Percentiles rank a stretch among this genome's conserved stretches.
These are phyloP conservation scores for Chaenodraco wilsoni DNA, from an alignment of 2,797 vertebrate genomes.

Conservation along the genomic window DNA sequence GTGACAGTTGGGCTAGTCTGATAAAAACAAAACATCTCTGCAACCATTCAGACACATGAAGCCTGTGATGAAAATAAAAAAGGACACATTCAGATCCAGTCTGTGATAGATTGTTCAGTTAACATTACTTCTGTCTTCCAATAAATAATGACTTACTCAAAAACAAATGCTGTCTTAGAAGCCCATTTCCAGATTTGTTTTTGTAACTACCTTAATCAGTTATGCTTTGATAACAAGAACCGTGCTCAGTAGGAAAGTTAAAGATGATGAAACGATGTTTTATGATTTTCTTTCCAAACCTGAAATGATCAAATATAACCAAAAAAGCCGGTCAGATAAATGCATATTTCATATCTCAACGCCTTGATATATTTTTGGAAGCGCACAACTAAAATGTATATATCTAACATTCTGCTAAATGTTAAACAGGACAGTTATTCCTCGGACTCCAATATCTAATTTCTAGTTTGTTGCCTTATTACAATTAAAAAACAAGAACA, in stretches of 20 bases:
- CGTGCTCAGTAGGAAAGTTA: background rate
- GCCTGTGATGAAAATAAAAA: conserved; percentile 17
- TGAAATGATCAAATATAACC: background rate
- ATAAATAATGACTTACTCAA: background rate
- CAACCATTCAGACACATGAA: conserved; percentile 10
- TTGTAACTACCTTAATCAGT: background rate
- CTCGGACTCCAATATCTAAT: background rate
- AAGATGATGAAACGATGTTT: background rate
- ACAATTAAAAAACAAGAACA: background rate
- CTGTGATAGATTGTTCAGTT: conserved; percentile 1
- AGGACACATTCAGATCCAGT: background rate
- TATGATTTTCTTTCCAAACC: background rate
- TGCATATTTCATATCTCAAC: background rate
- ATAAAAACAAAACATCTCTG: conserved; percentile 7
- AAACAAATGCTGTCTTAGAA: background rate
- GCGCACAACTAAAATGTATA: background rate
- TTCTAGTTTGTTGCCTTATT: background rate
- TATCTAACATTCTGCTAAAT: background rate
- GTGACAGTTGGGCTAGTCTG: background rate
- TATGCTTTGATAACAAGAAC: background rate
- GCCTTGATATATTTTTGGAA: background rate
- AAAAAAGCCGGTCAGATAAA: background rate
- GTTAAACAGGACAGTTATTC: background rate
- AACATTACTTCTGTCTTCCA: background rate
- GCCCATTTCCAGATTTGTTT: too few relatives aligned